Evolutionary conservation across 2,797 vertebrate species (phyloP).

Genomic region (Cuniculus paca): DNA sequence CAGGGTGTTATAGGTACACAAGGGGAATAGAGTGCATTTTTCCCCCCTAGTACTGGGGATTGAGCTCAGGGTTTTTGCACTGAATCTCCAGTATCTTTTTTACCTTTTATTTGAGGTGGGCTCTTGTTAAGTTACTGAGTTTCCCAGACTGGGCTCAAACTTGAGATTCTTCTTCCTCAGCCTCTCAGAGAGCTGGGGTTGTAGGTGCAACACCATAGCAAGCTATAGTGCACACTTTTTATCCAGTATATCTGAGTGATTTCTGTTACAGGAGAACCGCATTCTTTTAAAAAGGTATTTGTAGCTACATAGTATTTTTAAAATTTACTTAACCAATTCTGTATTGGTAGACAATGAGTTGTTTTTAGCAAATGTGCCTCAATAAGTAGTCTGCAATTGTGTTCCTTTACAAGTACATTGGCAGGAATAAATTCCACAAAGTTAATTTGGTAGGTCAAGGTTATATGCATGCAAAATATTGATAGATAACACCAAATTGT

Average conservation of each 20-base stretch:
- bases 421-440: slow-evolving; percentile 29
- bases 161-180: not conserved
- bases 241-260: slow-evolving; percentile 12
- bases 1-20: not conserved
- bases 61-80: not conserved
- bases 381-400: slow-evolving; percentile 8
- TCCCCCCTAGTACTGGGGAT: not conserved
- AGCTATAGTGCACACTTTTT: not conserved
- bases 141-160: not conserved
- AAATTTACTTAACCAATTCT: slow-evolving; percentile 52
- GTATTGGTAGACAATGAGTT: not conserved
- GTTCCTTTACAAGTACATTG: slow-evolving; percentile 17
- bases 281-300: slow-evolving; percentile 20
- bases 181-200: not conserved
- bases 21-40: not conserved
- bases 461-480: slow-evolving; percentile 45
- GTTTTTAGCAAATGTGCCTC: slow-evolving; percentile 46
- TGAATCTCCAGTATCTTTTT: not conserved
- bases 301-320: not conserved
- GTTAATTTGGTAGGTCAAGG: slow-evolving; percentile 15
- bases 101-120: not conserved
- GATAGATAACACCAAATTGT: not conserved
- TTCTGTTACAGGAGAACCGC: not conserved
- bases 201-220: not conserved
- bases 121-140: not conserved